Evolutionary conservation across 1,140 invertebrate genomes (phyloP), one percentile per base, ranked within the genome.

Genomic region (Tachypleus tridentatus): DNA sequence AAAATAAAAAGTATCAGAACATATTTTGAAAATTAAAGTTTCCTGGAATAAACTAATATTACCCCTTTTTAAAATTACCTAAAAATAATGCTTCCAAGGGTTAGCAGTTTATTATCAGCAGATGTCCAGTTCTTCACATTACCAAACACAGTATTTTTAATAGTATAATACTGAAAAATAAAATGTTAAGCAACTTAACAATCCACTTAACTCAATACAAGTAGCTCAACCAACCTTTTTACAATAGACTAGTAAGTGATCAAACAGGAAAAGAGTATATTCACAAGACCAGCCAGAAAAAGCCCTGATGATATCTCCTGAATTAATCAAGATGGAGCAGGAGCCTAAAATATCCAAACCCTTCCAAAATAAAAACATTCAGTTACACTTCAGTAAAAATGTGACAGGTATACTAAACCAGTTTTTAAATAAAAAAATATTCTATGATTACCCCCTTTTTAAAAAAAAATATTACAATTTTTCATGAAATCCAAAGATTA

Each of bases 211-310:
- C 29, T 29, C 29, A 29, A 29, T 29, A 29, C 29, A 29, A 29
- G 29, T 29, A 29, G 29, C 29, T 29, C 56, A 49, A 65, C 69
- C 69, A 64, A 82, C 80, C 77, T 88, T 91, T 77, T 91, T 92
- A 76, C 89, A 93, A 74, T 90, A 87, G 57, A 94, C 82, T 49
- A 93, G 77, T 71, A 92, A 87, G 76, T 91, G 87, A 75, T 93
- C 90, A 75, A 94, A 92, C 2, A 94, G 80, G 74, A 91, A 92
- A n/a, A 93, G 78, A 9, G 83, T 87, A 65, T 90, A 84, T 70
- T 88, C 89, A 72, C 87, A 88, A 47, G 87, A 86, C 88, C 90
- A 92, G 76, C 84, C 84, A 71, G 83, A 85, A 66, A 84, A 87
- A n/a, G 89, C 83, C 70, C 87, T 85, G 56, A 84, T 83, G 5